Evolutionary conservation across 2,888 invertebrate genomes (phyloP).

Genomic region (Chorisops tibialis): DNA sequence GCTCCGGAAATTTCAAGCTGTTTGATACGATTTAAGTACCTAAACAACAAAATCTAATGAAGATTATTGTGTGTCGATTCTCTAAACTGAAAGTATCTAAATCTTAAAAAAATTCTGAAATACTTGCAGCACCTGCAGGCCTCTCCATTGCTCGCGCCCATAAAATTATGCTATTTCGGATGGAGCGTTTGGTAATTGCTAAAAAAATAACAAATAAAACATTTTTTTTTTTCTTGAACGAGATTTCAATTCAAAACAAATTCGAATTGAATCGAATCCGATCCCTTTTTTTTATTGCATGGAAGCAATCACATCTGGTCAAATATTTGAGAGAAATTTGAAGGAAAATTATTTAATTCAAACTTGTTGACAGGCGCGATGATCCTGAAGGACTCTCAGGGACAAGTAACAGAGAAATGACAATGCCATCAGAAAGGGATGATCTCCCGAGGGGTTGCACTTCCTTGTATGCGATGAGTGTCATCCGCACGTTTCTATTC

Average conservation of each 20-base stretch:
- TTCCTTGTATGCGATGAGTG: slow-evolving; percentile 5
- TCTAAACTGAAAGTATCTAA: background rate
- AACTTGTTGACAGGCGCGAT: slow-evolving; percentile 24
- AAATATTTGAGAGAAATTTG: slow-evolving; percentile 21
- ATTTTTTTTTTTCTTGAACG: too few species aligned
- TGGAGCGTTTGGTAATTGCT: slow-evolving; percentile 6
- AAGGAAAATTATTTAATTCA: slow-evolving; percentile 22
- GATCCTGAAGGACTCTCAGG: slow-evolving; percentile 9
- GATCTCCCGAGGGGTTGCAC: slow-evolving; percentile 13
- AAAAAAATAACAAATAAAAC: slow-evolving; percentile 1
- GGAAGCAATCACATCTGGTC: slow-evolving; percentile 23
- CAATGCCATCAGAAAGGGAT: slow-evolving; percentile 8
- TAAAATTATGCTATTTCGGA: background rate
- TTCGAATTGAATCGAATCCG: too few species aligned
- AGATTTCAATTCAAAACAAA: too few species aligned
- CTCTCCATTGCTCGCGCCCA: background rate
- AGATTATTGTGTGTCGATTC: background rate
- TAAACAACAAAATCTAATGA: slow-evolving; percentile 19
- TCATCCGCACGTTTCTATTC: slow-evolving; percentile 18
- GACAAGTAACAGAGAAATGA: background rate
- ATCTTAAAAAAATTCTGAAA: slow-evolving; percentile 11
- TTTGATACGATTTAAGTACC: slow-evolving; percentile 22
- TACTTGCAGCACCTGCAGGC: slow-evolving; percentile 13
- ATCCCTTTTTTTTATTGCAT: background rate
- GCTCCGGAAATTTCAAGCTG: slow-evolving; percentile 21